phyloP scores from a whole-genome alignment of 1,140 invertebrate species.

The Druon quercuslanigerum region DNA sequence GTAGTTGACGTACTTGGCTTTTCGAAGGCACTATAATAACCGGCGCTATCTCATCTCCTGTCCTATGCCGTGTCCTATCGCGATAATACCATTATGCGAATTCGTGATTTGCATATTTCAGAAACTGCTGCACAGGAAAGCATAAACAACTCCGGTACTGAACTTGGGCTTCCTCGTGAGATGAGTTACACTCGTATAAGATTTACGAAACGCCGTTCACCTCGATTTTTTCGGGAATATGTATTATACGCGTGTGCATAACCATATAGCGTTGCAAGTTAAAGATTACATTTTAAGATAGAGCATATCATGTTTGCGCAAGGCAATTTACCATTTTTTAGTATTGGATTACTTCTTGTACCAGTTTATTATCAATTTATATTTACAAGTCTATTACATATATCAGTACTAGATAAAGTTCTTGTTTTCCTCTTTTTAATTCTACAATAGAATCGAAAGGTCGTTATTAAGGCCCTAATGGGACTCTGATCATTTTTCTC shows the following conservation, averaged over 20 bases:
- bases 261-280: slow-evolving; percentile 22
- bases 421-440: too few species aligned
- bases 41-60: slow-evolving; percentile 52
- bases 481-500: too few species aligned
- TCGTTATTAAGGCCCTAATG: too few species aligned
- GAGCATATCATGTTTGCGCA: background rate
- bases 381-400: too few species aligned
- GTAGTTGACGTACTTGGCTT: background rate
- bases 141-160: slow-evolving; percentile 63
- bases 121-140: slow-evolving; percentile 65
- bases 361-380: too few species aligned
- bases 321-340: background rate
- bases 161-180: slow-evolving; percentile 62
- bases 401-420: too few species aligned
- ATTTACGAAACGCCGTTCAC: slow-evolving; percentile 60
- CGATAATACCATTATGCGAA: slow-evolving; percentile 66
- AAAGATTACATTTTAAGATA: slow-evolving; percentile 28
- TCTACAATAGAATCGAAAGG: too few species aligned
- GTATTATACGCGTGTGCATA: slow-evolving; percentile 23
- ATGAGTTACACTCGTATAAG: slow-evolving; percentile 63
- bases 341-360: too few species aligned
- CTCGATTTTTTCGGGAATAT: slow-evolving; percentile 41
- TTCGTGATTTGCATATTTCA: slow-evolving; percentile 67
- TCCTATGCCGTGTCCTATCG: slow-evolving; percentile 56
- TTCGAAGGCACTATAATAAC: slow-evolving; percentile 27